A percentile compares a stretch with the other conserved stretches of the same genome.
Evolutionary conservation across 1,140 invertebrate species (phyloP).

Genomic region (Diachasmimorpha longicaudata): DNA sequence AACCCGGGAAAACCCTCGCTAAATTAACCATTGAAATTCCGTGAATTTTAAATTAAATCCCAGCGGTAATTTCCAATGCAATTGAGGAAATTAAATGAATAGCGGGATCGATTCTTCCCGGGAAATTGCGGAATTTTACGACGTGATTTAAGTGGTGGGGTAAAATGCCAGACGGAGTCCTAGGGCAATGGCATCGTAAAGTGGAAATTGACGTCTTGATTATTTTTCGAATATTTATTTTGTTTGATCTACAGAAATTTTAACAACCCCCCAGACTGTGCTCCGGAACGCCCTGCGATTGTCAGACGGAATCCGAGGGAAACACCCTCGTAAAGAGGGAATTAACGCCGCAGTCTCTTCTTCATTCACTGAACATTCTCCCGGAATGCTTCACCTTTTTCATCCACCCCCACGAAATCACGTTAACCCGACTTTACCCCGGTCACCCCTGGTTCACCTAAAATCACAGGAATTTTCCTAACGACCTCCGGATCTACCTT

Average conservation of each 20-base stretch:
- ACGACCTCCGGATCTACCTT: no score
- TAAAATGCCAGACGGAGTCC: background rate
- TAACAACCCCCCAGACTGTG: no score
- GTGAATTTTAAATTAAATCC: background rate
- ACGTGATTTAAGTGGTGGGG: background rate
- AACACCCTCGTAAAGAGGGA: background rate
- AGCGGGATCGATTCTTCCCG: background rate
- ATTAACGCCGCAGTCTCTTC: no score
- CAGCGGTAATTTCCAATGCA: background rate
- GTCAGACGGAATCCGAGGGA: background rate
- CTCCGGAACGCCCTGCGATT: background rate
- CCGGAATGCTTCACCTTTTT: no score
- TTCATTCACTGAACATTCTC: no score
- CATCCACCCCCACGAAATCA: no score
- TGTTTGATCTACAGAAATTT: no score
- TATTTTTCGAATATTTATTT: background rate
- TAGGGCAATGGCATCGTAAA: background rate
- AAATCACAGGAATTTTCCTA: no score
- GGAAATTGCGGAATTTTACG: background rate
- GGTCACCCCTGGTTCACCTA: no score
- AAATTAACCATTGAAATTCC: background rate
- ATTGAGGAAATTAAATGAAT: background rate
- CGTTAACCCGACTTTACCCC: no score
- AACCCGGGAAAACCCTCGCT: background rate
- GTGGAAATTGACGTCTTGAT: background rate